Evolutionary conservation across 2,888 invertebrate species (phyloP).

Genomic region (Polylopha cassiicola): DNA sequence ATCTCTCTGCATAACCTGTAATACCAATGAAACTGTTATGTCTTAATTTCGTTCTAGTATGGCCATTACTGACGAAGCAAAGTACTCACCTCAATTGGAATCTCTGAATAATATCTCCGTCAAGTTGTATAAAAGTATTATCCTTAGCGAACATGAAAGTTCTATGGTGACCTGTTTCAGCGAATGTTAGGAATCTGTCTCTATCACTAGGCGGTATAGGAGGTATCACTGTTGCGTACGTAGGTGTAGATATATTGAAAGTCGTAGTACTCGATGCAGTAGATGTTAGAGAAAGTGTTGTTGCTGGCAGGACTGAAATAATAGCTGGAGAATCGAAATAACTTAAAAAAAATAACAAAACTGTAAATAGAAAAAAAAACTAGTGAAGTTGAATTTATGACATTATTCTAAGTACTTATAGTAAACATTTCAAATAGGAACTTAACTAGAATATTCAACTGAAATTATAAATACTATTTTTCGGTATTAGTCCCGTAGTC

Average conservation of each 20-base stretch:
- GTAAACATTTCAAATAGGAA: too few relatives aligned
- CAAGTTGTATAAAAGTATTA: slow-evolving; percentile 92
- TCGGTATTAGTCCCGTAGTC: too few relatives aligned
- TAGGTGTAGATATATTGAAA: slow-evolving; percentile 60
- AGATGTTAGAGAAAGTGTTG: slow-evolving; percentile 50
- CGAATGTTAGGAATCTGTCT: slow-evolving; percentile 88
- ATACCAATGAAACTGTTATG: slow-evolving; percentile 22
- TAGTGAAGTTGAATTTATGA: too few relatives aligned
- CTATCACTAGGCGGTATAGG: slow-evolving; percentile 85
- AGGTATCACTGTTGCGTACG: slow-evolving; percentile 70
- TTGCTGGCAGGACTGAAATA: slow-evolving; percentile 55
- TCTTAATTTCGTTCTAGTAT: too few relatives aligned
- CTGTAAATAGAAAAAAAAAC: too few relatives aligned
- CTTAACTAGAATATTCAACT: too few relatives aligned
- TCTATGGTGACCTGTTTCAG: slow-evolving; percentile 88
- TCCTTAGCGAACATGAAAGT: slow-evolving; percentile 96
- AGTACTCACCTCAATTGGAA: slow-evolving; percentile 88
- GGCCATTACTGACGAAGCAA: slow-evolving; percentile 10
- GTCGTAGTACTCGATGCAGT: slow-evolving; percentile 52
- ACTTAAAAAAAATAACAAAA: background rate
- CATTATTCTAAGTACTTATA: too few relatives aligned
- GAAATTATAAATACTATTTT: too few relatives aligned
- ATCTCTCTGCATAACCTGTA: slow-evolving; percentile 90
- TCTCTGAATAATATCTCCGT: slow-evolving; percentile 92
- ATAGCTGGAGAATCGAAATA: background rate